Percentiles rank a stretch among this genome's conserved stretches.
Conservation (phyloP, 1,140 invertebrate genomes). For the Drosophila bifasciata region DNA sequence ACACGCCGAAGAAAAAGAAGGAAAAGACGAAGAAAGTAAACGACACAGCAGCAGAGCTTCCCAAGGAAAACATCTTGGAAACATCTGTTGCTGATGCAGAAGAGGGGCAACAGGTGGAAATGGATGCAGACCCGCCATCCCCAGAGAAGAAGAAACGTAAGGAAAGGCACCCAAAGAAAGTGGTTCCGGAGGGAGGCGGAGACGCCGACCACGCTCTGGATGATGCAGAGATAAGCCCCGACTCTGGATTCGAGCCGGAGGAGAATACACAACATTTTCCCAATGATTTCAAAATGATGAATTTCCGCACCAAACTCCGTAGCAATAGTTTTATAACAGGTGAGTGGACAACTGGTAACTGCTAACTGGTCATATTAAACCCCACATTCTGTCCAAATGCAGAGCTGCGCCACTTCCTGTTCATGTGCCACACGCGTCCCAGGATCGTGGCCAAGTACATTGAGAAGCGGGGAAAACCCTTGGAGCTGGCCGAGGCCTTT, state of each 20-base stretch:
- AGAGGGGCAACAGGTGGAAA: constrained; percentile 20
- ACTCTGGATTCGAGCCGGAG: constrained; percentile 67
- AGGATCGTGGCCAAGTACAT: constrained; percentile 87
- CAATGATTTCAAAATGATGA: constrained; percentile 79
- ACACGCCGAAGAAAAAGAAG: constrained; percentile 67
- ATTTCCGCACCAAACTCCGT: constrained; percentile 70
- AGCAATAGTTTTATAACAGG: constrained; percentile 77
- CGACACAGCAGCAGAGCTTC: not conserved
- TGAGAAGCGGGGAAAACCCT: constrained; percentile 87
- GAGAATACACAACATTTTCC: constrained; percentile 58
- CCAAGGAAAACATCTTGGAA: constrained; percentile 7
- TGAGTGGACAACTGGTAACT: constrained; percentile 15
- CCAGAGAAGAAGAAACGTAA: constrained; percentile 18
- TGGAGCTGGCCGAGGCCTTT: constrained; percentile 87
- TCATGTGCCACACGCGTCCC: constrained; percentile 82
- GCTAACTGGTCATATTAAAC: too few species aligned
- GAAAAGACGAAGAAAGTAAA: constrained; percentile 12
- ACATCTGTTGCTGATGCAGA: not conserved
- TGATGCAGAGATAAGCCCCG: constrained; percentile 56
- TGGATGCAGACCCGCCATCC: not conserved
- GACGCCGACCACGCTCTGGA: not conserved
- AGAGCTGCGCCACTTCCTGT: constrained; percentile 86
- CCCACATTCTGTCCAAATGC: not conserved
- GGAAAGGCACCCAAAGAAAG: constrained; percentile 15
- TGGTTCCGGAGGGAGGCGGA: not conserved